These are phyloP conservation scores for Periparus ater DNA, from an alignment of 2,797 vertebrate species.

Conservation along the genomic window DNA sequence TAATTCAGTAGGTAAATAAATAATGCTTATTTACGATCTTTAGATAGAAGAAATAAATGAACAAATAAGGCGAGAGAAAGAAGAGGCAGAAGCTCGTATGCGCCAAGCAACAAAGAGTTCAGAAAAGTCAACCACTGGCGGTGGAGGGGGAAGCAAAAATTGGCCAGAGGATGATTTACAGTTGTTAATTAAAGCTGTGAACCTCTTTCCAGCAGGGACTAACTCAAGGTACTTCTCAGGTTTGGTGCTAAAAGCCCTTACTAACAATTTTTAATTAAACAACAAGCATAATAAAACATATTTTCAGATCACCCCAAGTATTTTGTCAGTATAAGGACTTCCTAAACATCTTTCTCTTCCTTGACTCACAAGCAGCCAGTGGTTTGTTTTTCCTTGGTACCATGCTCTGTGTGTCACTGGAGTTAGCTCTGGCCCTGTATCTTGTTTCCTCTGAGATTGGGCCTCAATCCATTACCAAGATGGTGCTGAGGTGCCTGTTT, in stretches of 20 bases:
- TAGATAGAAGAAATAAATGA: conserved; percentile 93
- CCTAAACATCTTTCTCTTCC: background rate
- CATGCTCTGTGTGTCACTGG: background rate
- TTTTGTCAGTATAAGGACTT: background rate
- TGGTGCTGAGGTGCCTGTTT: background rate
- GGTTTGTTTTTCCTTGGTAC: background rate
- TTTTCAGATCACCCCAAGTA: background rate
- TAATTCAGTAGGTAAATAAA: background rate
- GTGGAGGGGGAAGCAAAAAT: conserved; percentile 82
- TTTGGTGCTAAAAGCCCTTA: background rate
- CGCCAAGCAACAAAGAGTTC: conserved; percentile 85
- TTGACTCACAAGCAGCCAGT: background rate
- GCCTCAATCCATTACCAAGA: background rate
- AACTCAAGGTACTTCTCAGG: conserved; percentile 86
- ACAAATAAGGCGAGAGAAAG: conserved; percentile 89
- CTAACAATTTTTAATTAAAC: background rate
- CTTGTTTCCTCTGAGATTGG: background rate
- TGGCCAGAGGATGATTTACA: conserved; percentile 97
- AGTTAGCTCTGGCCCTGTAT: background rate
- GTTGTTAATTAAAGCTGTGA: conserved; percentile 97
- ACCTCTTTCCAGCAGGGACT: conserved; percentile 97
- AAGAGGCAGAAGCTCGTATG: conserved; percentile 90
- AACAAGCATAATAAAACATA: background rate
- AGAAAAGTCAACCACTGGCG: conserved; percentile 84
- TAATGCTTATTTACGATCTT: conserved; percentile 37